Conservation (phyloP, 2,888 invertebrate genomes). For the Trilocha varians region DNA sequence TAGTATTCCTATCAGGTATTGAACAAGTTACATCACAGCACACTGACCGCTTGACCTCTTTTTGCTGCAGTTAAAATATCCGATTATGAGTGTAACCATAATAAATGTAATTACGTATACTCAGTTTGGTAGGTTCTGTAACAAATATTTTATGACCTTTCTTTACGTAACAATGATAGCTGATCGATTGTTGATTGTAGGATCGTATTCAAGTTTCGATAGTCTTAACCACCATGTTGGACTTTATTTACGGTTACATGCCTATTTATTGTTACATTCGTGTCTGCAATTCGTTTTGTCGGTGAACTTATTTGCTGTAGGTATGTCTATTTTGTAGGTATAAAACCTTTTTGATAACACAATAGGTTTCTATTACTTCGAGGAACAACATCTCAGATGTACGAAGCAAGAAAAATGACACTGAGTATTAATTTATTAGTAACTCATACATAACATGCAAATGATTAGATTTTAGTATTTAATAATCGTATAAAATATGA, state of each 20-base stretch:
- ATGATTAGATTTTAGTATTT: too few species aligned
- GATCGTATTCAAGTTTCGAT: background rate
- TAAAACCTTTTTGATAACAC: too few species aligned
- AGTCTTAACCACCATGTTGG: background rate
- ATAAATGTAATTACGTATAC: slow-evolving; percentile 5
- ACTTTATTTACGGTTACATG: too few species aligned
- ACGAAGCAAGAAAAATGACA: too few species aligned
- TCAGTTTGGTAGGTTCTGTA: background rate
- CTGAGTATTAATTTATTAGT: too few species aligned
- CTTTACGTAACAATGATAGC: background rate
- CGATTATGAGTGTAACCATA: slow-evolving; percentile 5
- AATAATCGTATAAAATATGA: too few species aligned
- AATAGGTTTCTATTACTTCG: too few species aligned
- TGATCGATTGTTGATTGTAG: background rate
- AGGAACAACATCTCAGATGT: too few species aligned
- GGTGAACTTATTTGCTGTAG: too few species aligned
- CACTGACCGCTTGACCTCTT: slow-evolving; percentile 17
- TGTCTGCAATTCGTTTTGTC: background rate
- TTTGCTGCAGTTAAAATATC: slow-evolving; percentile 9
- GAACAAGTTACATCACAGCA: slow-evolving; percentile 3
- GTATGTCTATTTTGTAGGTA: too few species aligned
- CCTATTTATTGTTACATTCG: background rate
- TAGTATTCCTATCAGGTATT: slow-evolving; percentile 3
- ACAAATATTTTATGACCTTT: background rate
- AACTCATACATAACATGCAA: too few species aligned